A percentile compares a stretch with the other conserved stretches of the same genome.
These are phyloP conservation scores for Ganaspis sp. DNA, from an alignment of 1,140 invertebrate genomes.

Conservation along the genomic window DNA sequence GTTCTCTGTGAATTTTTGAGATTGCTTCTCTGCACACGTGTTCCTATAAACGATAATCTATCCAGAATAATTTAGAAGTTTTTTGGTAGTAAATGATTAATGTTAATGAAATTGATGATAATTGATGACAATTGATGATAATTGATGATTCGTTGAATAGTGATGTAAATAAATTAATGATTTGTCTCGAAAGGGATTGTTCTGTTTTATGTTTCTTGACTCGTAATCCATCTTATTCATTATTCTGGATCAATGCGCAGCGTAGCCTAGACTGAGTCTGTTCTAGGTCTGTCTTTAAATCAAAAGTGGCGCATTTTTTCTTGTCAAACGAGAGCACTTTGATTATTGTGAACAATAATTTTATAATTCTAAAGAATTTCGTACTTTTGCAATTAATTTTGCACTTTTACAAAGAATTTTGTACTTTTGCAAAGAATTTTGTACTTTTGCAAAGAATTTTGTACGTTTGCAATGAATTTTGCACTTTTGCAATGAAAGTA, in stretches of 20 bases:
- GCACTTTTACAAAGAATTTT: too few relatives aligned
- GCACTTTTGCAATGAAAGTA: too few relatives aligned
- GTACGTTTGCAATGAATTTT: too few relatives aligned
- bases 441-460: too few relatives aligned
- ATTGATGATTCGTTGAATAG: too few relatives aligned
- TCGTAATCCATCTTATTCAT: slow-evolving; percentile 60
- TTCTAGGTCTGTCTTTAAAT: slow-evolving; percentile 76
- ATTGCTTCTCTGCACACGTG: slow-evolving; percentile 1
- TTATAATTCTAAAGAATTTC: too few relatives aligned
- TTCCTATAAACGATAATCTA: slow-evolving; percentile 3
- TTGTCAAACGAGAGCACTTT: not conserved
- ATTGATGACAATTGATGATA: too few relatives aligned
- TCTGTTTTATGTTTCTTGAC: not conserved
- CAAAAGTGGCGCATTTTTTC: slow-evolving; percentile 48
- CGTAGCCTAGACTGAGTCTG: slow-evolving; percentile 75
- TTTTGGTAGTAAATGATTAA: not conserved
- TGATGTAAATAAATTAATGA: too few relatives aligned
- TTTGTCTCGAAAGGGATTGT: not conserved
- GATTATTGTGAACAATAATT: too few relatives aligned
- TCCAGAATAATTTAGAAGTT: slow-evolving; percentile 10
- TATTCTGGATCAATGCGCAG: slow-evolving; percentile 75
- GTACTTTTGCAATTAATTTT: too few relatives aligned
- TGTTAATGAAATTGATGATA: too few relatives aligned
- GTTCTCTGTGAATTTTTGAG: not conserved
- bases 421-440: too few relatives aligned